Percentiles rank a stretch among this genome's conserved stretches.
phyloP scores from a whole-genome alignment of 2,888 invertebrate species.

The Sinotaia quadrata region DNA sequence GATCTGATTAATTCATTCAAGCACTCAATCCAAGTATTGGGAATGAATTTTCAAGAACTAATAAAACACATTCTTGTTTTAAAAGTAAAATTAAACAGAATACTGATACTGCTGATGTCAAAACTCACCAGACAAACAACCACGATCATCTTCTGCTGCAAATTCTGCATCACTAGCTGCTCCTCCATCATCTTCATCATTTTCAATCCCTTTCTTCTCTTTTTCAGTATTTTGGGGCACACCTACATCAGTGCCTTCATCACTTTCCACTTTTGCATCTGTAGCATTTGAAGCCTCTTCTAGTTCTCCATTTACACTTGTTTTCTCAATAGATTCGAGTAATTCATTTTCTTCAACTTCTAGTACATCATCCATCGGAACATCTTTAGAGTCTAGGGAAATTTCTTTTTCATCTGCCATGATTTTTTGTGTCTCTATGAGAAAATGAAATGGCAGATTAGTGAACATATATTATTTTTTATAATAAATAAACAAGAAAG shows the following conservation, averaged over 20 bases:
- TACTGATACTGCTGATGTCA: not conserved
- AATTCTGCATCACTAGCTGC: constrained; percentile 18
- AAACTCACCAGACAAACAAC: not conserved
- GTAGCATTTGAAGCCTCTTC: constrained; percentile 8
- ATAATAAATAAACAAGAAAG: too few species aligned
- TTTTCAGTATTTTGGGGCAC: not conserved
- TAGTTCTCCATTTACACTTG: constrained; percentile 25
- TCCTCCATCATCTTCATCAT: constrained; percentile 13
- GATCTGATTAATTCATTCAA: too few species aligned
- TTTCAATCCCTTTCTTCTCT: not conserved
- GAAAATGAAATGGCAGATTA: too few species aligned
- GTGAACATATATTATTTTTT: too few species aligned
- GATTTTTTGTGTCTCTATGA: too few species aligned
- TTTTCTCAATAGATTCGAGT: constrained; percentile 13
- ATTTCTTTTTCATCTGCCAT: constrained; percentile 25
- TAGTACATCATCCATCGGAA: constrained; percentile 19
- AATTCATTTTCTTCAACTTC: constrained; percentile 22
- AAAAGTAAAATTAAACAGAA: not conserved
- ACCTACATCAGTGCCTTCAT: not conserved
- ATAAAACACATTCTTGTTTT: too few species aligned
- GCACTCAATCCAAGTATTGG: too few species aligned
- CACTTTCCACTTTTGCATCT: not conserved
- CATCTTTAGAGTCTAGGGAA: constrained; percentile 12
- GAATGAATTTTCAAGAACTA: too few species aligned
- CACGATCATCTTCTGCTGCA: constrained; percentile 11